Conservation (phyloP, 2,888 invertebrate species). For the Zaprionus lineosus region DNA sequence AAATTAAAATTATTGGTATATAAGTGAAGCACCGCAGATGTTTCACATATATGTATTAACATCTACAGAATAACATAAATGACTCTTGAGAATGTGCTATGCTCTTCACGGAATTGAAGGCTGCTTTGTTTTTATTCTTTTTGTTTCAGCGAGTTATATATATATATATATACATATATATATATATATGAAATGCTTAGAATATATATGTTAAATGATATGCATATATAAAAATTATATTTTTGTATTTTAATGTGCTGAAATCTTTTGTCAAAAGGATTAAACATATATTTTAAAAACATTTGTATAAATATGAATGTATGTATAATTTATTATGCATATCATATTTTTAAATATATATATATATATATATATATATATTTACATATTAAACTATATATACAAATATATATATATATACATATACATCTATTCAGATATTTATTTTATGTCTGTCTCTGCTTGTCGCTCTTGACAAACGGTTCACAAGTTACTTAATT, state of each 20-base stretch:
- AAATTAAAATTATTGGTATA: too few relatives aligned
- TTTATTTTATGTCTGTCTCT: conserved; percentile 49
- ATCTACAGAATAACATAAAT: too few relatives aligned
- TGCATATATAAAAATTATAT: conserved; percentile 29
- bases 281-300: conserved; percentile 2
- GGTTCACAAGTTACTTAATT: conserved; percentile 33
- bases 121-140: conserved; percentile 5
- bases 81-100: background rate
- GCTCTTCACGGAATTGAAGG: conserved; percentile 6
- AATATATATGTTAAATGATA: conserved; percentile 23
- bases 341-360: conserved; percentile 7
- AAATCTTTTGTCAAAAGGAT: conserved; percentile 38
- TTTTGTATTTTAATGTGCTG: conserved; percentile 31
- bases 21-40: too few relatives aligned
- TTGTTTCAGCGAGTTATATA: conserved; percentile 2
- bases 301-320: conserved; percentile 6
- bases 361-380: conserved; percentile 24
- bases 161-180: conserved; percentile 4
- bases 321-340: too few relatives aligned
- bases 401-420: conserved; percentile 17
- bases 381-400: conserved; percentile 24
- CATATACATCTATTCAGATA: conserved; percentile 23
- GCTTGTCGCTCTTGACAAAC: conserved; percentile 53
- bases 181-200: too few relatives aligned
- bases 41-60: too few relatives aligned